Conservation (phyloP, 2,113 vertebrate genomes). For the Takifugu bimaculatus region DNA sequence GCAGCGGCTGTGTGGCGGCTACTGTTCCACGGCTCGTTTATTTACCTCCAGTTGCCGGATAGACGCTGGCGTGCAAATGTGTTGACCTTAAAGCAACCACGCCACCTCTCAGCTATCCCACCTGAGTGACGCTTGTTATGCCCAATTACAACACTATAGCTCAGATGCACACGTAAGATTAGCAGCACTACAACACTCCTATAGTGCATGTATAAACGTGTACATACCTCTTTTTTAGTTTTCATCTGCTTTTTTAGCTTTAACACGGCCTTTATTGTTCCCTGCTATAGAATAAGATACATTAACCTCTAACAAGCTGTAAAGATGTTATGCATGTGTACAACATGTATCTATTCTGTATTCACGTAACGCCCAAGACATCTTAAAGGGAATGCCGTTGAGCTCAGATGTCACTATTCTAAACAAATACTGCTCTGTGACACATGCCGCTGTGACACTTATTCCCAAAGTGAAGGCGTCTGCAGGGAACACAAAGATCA, state of each 20-base stretch:
- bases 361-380: slow-evolving; percentile 19
- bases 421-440: slow-evolving; percentile 54
- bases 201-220: slow-evolving; percentile 5
- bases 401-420: slow-evolving; percentile 35
- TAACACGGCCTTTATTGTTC: slow-evolving; percentile 22
- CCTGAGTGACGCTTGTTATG: slow-evolving; percentile 67
- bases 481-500: slow-evolving; percentile 57
- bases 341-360: slow-evolving; percentile 18
- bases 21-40: slow-evolving; percentile 70
- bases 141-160: slow-evolving; percentile 70
- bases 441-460: slow-evolving; percentile 50
- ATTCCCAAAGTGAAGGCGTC: slow-evolving; percentile 58
- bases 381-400: slow-evolving; percentile 30
- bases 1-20: slow-evolving; percentile 57
- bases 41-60: slow-evolving; percentile 70
- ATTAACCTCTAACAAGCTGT: slow-evolving; percentile 20
- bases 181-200: slow-evolving; percentile 21
- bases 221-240: slow-evolving; percentile 40
- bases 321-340: slow-evolving; percentile 16
- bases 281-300: slow-evolving; percentile 8
- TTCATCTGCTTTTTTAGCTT: slow-evolving; percentile 33
- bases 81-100: slow-evolving; percentile 61
- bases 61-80: slow-evolving; percentile 71
- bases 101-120: slow-evolving; percentile 41
- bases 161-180: slow-evolving; percentile 63